Evolutionary conservation across 1,140 invertebrate genomes (phyloP).

Genomic region (Zophobas morio): DNA sequence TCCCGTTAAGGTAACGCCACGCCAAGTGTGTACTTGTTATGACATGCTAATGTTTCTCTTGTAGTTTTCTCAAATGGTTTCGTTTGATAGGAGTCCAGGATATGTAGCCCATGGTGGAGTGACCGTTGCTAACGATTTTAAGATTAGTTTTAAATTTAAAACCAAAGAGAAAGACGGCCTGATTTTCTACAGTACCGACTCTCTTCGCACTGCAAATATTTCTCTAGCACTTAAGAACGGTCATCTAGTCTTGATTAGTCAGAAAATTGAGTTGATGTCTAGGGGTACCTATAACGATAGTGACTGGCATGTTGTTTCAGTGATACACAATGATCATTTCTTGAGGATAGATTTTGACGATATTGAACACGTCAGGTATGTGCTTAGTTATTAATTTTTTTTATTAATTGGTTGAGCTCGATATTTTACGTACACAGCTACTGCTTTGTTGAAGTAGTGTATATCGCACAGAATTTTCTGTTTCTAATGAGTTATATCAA

Average conservation of each 20-base stretch:
- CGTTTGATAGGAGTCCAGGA: conserved; percentile 74
- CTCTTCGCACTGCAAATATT: conserved; percentile 75
- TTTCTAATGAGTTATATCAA: too few species aligned
- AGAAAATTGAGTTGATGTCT: conserved; percentile 74
- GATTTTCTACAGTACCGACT: conserved; percentile 81
- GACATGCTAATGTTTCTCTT: not conserved
- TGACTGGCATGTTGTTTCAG: conserved; percentile 93
- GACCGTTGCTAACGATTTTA: conserved; percentile 72
- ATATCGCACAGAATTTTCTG: too few species aligned
- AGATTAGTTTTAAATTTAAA: conserved; percentile 92
- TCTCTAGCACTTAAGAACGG: conserved; percentile 81
- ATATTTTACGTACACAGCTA: too few species aligned
- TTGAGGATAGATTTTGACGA: conserved; percentile 90
- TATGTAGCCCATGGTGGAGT: conserved; percentile 77
- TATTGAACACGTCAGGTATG: conserved; percentile 67
- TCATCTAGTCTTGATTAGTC: conserved; percentile 79
- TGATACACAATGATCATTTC: conserved; percentile 77
- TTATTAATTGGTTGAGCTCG: too few species aligned
- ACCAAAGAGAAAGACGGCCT: conserved; percentile 84
- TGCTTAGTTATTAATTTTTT: too few species aligned
- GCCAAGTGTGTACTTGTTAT: not conserved
- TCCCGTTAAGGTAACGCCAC: conserved; percentile 78
- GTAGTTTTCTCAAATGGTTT: conserved; percentile 71
- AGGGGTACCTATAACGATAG: conserved; percentile 86
- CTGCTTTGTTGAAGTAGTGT: too few species aligned